These are phyloP conservation scores for Synergus umbraculus DNA, from an alignment of 2,888 invertebrate genomes.

Conservation along the genomic window DNA sequence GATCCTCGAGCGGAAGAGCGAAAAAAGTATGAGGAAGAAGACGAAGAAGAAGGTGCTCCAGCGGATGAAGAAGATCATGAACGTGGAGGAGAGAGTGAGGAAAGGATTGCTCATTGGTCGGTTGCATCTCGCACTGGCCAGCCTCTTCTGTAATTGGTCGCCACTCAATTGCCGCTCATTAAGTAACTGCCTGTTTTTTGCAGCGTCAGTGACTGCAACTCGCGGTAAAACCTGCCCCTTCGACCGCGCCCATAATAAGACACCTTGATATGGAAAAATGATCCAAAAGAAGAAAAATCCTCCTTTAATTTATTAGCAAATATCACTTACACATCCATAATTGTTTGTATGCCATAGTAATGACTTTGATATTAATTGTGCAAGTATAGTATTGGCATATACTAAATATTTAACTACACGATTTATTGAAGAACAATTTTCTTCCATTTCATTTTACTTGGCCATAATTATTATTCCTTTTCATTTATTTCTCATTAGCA, in stretches of 20 bases:
- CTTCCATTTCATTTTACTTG: neutral
- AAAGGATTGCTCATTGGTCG: conserved; percentile 68
- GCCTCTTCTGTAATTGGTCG: conserved; percentile 73
- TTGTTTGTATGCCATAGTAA: neutral
- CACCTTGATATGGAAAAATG: conserved; percentile 45
- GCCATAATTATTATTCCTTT: neutral
- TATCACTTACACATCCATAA: neutral
- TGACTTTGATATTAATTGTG: neutral
- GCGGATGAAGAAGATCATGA: conserved; percentile 51
- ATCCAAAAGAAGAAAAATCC: neutral
- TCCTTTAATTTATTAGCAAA: conserved; percentile 1
- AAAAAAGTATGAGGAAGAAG: conserved; percentile 34
- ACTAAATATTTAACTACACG: neutral
- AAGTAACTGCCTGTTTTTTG: conserved; percentile 69
- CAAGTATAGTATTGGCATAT: neutral
- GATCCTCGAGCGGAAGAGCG: conserved; percentile 22
- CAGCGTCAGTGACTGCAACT: conserved; percentile 39
- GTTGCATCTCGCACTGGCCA: conserved; percentile 65
- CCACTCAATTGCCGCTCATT: conserved; percentile 75
- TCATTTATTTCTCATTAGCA: conserved; percentile 18
- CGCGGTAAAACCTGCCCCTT: conserved; percentile 42
- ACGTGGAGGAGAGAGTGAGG: conserved; percentile 59
- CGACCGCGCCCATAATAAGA: conserved; percentile 46
- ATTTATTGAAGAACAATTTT: conserved; percentile 7
- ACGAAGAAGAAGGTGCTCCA: conserved; percentile 44